These are phyloP conservation scores for Pomatorhinus ruficollis DNA, from an alignment of 2,113 vertebrate genomes.

Conservation along the genomic window DNA sequence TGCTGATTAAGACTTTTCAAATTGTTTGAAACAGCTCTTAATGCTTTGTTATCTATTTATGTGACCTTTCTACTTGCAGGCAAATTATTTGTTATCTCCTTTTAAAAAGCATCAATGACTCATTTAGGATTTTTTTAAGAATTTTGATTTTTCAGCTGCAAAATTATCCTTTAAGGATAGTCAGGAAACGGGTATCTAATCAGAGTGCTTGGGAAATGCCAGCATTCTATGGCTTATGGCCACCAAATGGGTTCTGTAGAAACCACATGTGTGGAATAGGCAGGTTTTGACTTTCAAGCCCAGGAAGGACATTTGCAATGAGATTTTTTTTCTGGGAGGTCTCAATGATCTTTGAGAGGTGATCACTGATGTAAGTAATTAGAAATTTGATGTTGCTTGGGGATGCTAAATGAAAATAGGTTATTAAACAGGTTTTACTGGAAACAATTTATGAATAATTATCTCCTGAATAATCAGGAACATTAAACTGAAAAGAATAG, in stretches of 20 bases:
- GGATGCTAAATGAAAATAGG: not conserved
- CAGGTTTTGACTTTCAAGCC: not conserved
- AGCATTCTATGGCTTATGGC: not conserved
- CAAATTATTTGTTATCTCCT: not conserved
- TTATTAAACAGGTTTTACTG: conserved; percentile 22
- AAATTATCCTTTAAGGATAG: not conserved
- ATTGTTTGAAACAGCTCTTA: not conserved
- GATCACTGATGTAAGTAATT: not conserved
- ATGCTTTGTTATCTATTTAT: not conserved
- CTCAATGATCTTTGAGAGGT: not conserved
- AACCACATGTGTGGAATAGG: not conserved
- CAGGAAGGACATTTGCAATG: not conserved
- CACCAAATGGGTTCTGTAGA: not conserved
- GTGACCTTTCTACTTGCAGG: not conserved
- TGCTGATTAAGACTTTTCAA: not conserved
- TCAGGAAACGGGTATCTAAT: not conserved
- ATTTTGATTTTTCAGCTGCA: not conserved
- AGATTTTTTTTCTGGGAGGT: not conserved
- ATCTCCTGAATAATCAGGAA: conserved; percentile 18
- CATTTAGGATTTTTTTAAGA: not conserved
- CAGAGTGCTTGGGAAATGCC: not conserved
- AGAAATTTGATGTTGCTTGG: conserved; percentile 1
- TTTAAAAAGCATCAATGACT: not conserved
- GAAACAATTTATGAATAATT: conserved; percentile 27
- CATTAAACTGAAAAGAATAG: conserved; percentile 15